A percentile compares a stretch with the other conserved stretches of the same genome.
Evolutionary conservation across 2,113 vertebrate species (phyloP).

Genomic region (Dromiciops gliroides): DNA sequence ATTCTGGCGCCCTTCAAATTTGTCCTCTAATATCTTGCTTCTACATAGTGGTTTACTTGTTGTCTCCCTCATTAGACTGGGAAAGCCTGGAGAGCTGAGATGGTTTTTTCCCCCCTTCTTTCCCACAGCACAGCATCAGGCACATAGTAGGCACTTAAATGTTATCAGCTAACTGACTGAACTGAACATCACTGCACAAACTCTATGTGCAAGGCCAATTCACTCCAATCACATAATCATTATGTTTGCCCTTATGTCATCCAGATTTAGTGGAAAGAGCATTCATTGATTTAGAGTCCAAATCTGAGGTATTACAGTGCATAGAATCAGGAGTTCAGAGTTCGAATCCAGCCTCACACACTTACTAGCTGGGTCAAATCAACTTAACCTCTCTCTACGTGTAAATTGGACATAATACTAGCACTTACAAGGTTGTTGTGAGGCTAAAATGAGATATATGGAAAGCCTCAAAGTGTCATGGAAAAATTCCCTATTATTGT

Average conservation of each 20-base stretch:
- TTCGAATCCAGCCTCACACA: not conserved
- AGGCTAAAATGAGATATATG: too few relatives aligned
- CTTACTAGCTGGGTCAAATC: too few relatives aligned
- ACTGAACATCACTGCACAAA: not conserved
- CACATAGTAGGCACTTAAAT: not conserved
- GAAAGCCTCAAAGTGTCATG: not conserved
- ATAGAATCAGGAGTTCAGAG: not conserved
- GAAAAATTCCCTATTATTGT: not conserved
- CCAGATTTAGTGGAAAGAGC: too few relatives aligned
- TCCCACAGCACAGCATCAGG: fast-evolving
- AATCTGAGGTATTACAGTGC: not conserved
- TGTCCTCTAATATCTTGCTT: not conserved
- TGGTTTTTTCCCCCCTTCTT: not conserved
- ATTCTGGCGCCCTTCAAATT: not conserved
- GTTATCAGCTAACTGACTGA: not conserved
- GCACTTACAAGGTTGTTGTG: not conserved
- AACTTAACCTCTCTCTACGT: too few relatives aligned
- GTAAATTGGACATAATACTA: not conserved
- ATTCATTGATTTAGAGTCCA: not conserved
- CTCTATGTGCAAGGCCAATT: not conserved
- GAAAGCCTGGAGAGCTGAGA: too few relatives aligned
- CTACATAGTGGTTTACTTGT: too few relatives aligned
- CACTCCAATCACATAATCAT: constrained; percentile 56
- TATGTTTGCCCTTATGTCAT: constrained; percentile 58
- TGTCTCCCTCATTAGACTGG: not conserved